These are phyloP conservation scores for Drosophila pseudoobscura DNA, from an alignment of 1,140 invertebrate species.

Conservation along the genomic window DNA sequence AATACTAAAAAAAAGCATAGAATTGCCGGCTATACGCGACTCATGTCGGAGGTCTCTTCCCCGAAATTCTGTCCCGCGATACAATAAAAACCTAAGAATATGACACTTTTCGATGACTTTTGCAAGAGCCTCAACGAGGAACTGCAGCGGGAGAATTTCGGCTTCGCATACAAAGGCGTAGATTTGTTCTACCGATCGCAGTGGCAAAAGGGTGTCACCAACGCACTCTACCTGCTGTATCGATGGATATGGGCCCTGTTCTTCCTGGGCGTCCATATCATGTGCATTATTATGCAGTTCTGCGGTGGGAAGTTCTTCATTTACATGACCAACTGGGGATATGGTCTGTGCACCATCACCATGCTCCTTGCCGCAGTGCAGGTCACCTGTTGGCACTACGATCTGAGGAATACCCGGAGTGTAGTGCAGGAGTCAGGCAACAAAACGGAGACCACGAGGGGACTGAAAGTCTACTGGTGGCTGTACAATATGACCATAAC, in stretches of 20 bases:
- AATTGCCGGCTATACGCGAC: slow-evolving; percentile 47
- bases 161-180: slow-evolving; percentile 68
- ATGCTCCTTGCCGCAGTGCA: slow-evolving; percentile 67
- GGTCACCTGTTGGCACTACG: slow-evolving; percentile 75
- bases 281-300: slow-evolving; percentile 84
- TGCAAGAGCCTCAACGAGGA: slow-evolving; percentile 66
- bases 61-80: slow-evolving; percentile 7
- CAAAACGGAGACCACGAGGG: slow-evolving; percentile 51
- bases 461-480: slow-evolving; percentile 85
- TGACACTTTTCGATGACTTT: slow-evolving; percentile 72
- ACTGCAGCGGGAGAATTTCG: slow-evolving; percentile 65
- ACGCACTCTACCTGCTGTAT: slow-evolving; percentile 85
- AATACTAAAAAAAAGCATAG: background rate
- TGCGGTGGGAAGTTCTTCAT: slow-evolving; percentile 84
- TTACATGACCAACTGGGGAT: slow-evolving; percentile 91
- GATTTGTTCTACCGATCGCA: slow-evolving; percentile 76
- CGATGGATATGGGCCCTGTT: slow-evolving; percentile 84
- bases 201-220: slow-evolving; percentile 84
- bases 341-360: slow-evolving; percentile 84
- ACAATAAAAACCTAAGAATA: slow-evolving; percentile 14
- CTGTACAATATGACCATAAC: slow-evolving; percentile 85
- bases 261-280: slow-evolving; percentile 84
- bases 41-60: slow-evolving; percentile 34
- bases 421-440: slow-evolving; percentile 60
- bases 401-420: slow-evolving; percentile 51